Evolutionary conservation across 2,113 vertebrate species (phyloP).

Genomic region (Gavialis gangeticus): DNA sequence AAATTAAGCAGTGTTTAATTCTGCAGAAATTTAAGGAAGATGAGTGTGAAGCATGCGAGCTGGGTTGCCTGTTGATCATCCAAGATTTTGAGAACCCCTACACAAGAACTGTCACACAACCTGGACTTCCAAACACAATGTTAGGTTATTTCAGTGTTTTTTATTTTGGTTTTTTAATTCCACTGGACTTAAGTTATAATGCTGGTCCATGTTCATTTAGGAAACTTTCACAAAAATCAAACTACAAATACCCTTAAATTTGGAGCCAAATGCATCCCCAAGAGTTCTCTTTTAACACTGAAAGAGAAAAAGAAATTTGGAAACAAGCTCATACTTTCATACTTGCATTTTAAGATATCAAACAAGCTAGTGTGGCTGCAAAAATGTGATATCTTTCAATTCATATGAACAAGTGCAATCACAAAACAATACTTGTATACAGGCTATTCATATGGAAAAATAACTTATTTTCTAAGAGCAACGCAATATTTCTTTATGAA

Average conservation of each 20-base stretch:
- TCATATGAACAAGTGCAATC: conserved; percentile 11
- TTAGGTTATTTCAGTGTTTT: not conserved
- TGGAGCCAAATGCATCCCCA: conserved; percentile 2
- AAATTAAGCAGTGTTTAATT: conserved; percentile 24
- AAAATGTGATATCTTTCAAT: not conserved
- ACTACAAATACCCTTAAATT: not conserved
- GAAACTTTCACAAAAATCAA: not conserved
- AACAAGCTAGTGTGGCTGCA: not conserved
- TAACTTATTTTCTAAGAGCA: not conserved
- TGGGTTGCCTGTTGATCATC: not conserved
- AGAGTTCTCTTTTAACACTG: conserved; percentile 46
- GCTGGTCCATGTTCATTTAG: not conserved
- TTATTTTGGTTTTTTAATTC: not conserved
- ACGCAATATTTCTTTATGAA: not conserved
- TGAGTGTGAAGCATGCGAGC: not conserved
- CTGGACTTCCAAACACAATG: not conserved
- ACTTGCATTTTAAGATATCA: conserved; percentile 47
- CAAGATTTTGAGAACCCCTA: not conserved
- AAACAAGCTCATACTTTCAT: conserved; percentile 42
- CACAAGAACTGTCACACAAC: not conserved
- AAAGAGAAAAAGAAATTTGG: not conserved
- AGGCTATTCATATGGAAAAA: not conserved
- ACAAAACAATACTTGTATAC: not conserved
- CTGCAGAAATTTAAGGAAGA: conserved; percentile 35
- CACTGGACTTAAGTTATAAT: not conserved